Base-by-base conservation (phyloP, 2,113 vertebrate genomes). In the Brachirus orientalis region DNA sequence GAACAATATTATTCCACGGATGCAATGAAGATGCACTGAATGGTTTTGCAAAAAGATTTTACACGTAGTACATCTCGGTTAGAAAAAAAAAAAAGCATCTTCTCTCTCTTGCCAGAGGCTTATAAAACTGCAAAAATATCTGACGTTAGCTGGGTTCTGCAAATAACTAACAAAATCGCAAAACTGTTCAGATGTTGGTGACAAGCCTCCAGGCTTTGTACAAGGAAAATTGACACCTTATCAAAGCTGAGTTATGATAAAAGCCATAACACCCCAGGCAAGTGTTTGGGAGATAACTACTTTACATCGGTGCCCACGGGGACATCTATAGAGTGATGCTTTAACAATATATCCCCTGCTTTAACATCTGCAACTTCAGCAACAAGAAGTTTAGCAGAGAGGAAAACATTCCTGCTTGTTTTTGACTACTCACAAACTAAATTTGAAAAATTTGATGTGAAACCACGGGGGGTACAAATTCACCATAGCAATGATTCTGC, bases 181-280 rank as follows among this genome's bases (percentile, higher is more conserved):
- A 37, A 52, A 28, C 10, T 64, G 61, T 68, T 52, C 58, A 75
- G 59, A 79, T 69, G 69, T 59, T 14, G 6, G 13, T 22, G 36
- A 66, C 63, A 57, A 43, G 35, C 63, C 58, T 73, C 20, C 18
- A 44, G 79, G 69, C 56, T 41, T 19, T 45, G 38, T 51, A 53
- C 43, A 8, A 44, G 61, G 40, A 50, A 79, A 86, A 84, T 82
- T 74, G 83, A 79, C 68, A 75, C 65, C 68, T 75, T 80, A 88
- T 88, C 86, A 88, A 85, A 80, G 70, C 53, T 5, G 41, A 62
- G 22, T 51, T 66, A 33, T 79, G 74, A 79, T 71, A 67, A 80
- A 66, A 79, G 18, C 47, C 36, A 18, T 11, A 44, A 65, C 53
- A 69, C 79, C 36, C 13, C 40, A 50, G 75, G 83, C 54, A 47